Evolutionary conservation across 2,797 vertebrate genomes (phyloP).

Genomic region (Lepus townsendii): DNA sequence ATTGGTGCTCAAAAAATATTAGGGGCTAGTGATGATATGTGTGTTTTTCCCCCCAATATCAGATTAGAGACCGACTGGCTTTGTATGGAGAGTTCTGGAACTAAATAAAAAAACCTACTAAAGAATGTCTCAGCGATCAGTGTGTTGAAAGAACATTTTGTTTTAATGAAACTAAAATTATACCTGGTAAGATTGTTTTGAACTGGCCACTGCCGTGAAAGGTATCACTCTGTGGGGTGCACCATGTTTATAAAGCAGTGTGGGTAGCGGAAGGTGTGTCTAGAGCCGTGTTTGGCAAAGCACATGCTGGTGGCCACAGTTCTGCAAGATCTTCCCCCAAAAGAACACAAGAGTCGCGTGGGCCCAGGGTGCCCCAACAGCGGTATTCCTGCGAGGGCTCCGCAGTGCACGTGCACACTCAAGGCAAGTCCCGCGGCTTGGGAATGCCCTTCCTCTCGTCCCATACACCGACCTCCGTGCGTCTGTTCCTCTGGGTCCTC

Average conservation of each 20-base stretch:
- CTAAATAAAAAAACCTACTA: not conserved
- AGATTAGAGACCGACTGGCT: not conserved
- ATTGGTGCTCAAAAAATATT: not conserved
- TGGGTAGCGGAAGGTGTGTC: not conserved
- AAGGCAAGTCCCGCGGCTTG: not conserved
- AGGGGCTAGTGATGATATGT: not conserved
- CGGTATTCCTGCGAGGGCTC: not conserved
- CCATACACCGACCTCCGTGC: not conserved
- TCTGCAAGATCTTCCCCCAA: not conserved
- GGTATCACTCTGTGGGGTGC: not conserved
- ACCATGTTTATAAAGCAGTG: constrained; percentile 31
- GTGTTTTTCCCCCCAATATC: not conserved
- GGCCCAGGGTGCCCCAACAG: not conserved
- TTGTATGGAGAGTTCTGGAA: not conserved
- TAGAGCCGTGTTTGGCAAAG: not conserved
- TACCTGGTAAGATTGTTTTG: not conserved
- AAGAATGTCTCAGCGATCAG: not conserved
- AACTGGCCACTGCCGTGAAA: not conserved
- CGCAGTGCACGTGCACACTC: not conserved
- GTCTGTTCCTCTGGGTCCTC: not conserved
- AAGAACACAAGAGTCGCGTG: not conserved
- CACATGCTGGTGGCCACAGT: not conserved
- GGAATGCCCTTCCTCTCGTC: not conserved
- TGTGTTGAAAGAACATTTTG: not conserved
- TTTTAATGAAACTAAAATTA: no score